These are phyloP conservation scores for Salticus scenicus DNA, from an alignment of 2,888 invertebrate species.

Conservation along the genomic window DNA sequence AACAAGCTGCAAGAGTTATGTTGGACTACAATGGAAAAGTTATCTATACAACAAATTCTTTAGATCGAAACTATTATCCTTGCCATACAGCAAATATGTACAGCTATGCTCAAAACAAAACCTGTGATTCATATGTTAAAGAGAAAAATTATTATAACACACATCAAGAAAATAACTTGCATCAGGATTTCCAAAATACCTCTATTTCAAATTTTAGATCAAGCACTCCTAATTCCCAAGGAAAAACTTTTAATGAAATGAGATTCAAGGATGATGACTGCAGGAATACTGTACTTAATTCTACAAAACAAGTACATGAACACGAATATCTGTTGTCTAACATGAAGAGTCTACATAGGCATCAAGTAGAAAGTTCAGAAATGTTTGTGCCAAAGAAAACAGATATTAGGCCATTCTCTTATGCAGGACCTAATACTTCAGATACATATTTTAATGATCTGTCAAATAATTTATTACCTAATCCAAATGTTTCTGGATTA, in stretches of 20 bases:
- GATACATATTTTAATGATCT: not conserved
- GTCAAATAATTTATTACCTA: constrained; percentile 2
- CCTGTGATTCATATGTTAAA: not conserved
- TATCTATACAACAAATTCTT: constrained; percentile 83
- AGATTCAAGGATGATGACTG: not conserved
- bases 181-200: not conserved
- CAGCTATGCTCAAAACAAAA: not conserved
- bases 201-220: no score
- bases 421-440: not conserved
- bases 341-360: not conserved
- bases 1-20: constrained; percentile 52
- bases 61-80: constrained; percentile 50
- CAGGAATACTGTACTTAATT: not conserved
- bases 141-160: not conserved
- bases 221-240: not conserved
- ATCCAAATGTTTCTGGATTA: constrained; percentile 56
- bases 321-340: not conserved
- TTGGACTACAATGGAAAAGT: constrained; percentile 91
- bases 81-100: not conserved
- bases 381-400: constrained; percentile 3
- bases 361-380: not conserved
- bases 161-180: not conserved
- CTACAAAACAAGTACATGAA: not conserved
- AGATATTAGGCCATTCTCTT: not conserved
- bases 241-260: not conserved